A percentile compares a stretch with the other conserved stretches of the same genome.
These are phyloP conservation scores for Cheilinus undulatus DNA, from an alignment of 2,113 vertebrate species.

Conservation along the genomic window DNA sequence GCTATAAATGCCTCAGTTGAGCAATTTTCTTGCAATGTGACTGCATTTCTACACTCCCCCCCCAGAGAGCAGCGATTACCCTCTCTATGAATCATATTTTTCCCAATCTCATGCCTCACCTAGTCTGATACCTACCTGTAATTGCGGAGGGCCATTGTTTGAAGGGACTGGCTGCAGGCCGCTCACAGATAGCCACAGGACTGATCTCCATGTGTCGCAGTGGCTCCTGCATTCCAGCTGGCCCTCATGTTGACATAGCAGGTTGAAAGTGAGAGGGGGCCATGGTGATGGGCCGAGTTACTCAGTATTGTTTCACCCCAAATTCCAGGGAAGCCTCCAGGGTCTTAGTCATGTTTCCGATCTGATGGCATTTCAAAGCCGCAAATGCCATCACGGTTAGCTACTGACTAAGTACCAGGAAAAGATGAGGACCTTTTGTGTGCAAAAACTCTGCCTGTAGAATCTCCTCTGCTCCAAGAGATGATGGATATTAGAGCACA, in stretches of 20 bases:
- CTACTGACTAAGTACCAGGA: neutral
- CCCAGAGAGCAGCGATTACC: neutral
- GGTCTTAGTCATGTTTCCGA: constrained; percentile 68
- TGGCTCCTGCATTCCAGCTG: constrained; percentile 74
- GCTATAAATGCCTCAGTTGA: constrained; percentile 5
- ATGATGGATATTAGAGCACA: constrained; percentile 1
- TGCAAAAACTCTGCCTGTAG: neutral
- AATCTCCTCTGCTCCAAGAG: neutral
- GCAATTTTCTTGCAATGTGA: neutral
- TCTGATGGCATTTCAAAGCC: constrained; percentile 46
- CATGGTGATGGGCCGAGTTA: constrained; percentile 38
- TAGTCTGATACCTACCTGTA: neutral
- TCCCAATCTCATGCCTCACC: neutral
- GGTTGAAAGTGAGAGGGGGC: constrained; percentile 72
- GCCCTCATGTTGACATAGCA: constrained; percentile 72
- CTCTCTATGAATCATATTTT: neutral
- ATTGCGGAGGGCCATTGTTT: constrained; percentile 24
- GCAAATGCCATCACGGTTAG: neutral
- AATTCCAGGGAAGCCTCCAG: constrained; percentile 66
- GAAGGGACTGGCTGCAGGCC: constrained; percentile 2
- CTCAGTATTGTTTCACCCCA: constrained; percentile 64
- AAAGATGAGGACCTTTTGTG: neutral
- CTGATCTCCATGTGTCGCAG: constrained; percentile 26
- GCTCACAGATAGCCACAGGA: constrained; percentile 7
- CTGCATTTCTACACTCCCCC: neutral